Evolutionary conservation across 2,797 vertebrate genomes (phyloP), one percentile per base, ranked within the genome.

Genomic region (Paratrypauchen microcephalus): DNA sequence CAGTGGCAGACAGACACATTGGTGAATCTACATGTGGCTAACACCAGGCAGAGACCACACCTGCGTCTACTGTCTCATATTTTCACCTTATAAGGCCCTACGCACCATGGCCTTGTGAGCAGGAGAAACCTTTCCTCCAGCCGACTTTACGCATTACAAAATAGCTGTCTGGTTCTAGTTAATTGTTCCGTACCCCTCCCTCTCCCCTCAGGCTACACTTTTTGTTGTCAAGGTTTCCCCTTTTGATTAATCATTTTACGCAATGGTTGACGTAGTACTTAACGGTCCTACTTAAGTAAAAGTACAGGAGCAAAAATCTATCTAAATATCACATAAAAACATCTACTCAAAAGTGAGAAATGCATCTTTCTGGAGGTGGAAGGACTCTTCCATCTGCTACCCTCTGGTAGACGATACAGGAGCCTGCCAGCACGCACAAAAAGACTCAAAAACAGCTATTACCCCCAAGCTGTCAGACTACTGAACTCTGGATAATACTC

Each of bases 81-180:
- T 70, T 67, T 60, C 11, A 32, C 84, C 83, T 65, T 77, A 80
- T 76, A 83, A 72, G 84, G 80, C 21, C 54, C 21, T 28, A 24
- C 68, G 66, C 57, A 48, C 15, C 12, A 4, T 16, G 55, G 71
- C 6, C 41, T 55, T 21, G 64, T 32, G 8, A 0, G 3, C 55
- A 76, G 69, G n/a, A 18, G 1, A 21, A 73, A 21, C 0, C 19
- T 18, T 23, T 21, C 54, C 47, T 68, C 62, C 68, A 48, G 65
- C 56, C 62, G 15, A 23, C 77, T 54, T 82, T 82, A 60, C 80
- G 72, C 81, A 86, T 45, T 45, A 45, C 41, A 45, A 45, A 87
- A 77, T 77, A 69, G 79, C 66, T 81, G 79, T 79, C 68, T 77
- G 59, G 18, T 36, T 41, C 68, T 76, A 67, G 68, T 69, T 77